Evolutionary conservation across 1,140 invertebrate species (phyloP), one percentile per base, ranked within the genome.

Genomic region (Helicoverpa armigera): DNA sequence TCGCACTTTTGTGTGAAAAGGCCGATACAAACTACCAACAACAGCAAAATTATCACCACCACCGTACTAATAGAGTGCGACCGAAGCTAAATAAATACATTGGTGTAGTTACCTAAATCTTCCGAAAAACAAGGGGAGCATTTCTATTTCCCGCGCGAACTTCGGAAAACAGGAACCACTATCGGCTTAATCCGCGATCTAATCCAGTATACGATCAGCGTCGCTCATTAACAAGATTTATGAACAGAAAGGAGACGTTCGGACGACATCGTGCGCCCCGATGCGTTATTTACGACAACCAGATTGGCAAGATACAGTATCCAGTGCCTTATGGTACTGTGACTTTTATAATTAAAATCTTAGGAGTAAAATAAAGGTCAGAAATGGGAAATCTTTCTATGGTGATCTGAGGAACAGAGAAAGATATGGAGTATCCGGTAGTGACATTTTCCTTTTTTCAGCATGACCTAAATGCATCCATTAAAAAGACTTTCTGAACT

Each of bases 221-320:
- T 88, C 87, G 86, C 92, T 93, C 93, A 94, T 94, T 94, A 94
- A 92, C 89, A 86, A 93, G 93, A 94, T 94, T 91, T 94, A 94
- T 93, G 88, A 90, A 87, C 87, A 89, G 88, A 90, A 92, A 87
- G 83, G 87, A 91, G 90, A 91, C 90, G 90, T 86, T 86, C 81
- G 86, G 87, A 87, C 87, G 88, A 90, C 90, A 86, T 87, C 89
- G 90, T 87, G 91, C 85, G 85, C 86, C 85, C 77, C 82, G 82
- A 85, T 85, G 88, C 88, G 86, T 93, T 93, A 92, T 94, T 94
- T 94, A 93, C 91, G 87, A 88, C 83, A 85, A 83, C 77, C 90
- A 90, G 91, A 93, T 92, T 88, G 83, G 80, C 65, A 84, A 89
- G 90, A 93, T 92, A 92, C 83, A 82, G 73, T 81, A 82, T 60